Evolutionary conservation across 2,888 invertebrate genomes (phyloP), one percentile per base, ranked within the genome.

Genomic region (Cataglyphis albicans): DNA sequence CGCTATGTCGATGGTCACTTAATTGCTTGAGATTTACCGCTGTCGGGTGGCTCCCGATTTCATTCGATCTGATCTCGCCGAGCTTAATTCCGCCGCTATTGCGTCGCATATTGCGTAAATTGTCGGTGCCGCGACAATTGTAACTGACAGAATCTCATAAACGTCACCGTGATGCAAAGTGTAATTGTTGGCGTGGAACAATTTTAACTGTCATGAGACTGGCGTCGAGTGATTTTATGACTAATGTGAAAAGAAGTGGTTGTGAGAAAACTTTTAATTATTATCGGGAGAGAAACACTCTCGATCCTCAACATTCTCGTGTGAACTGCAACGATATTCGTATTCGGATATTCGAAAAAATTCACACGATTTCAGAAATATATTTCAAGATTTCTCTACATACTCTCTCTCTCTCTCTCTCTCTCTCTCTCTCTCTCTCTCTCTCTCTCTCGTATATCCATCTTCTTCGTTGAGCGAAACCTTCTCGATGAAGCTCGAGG

Each of bases 11-110:
- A 83, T 84, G 81, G 86, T 84, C 84, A 84, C 87, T 85, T 88
- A 87, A 90, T 90, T 88, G 86, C 85, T 86, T 76, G 84, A 87
- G 86, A 89, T 88, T 44, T 89, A 84, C 85, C 84, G 74, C 72
- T 38, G 73, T 44, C 86, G 73, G 72, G 84, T 76, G 76, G 82
- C 84, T 68, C 65, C 63, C 86, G 87, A 90, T 87, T 86, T 64
- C 70, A 73, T 68, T 83, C 85, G 70, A 88, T 81, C 82, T 64
- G 82, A 88, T 88, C 83, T 64, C 86, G 80, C 75, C 74, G 25
- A 0, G n/a, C 12, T 32, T 61, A 80, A 80, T 80, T 32, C 35
- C 38, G 18, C 78, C 41, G 70, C 48, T 21, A 80, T 70, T 61
- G 55, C 57, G 35, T 67, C 29, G 44, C 21, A 59, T 18, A 18